These are phyloP conservation scores for Drosophila saltans DNA, from an alignment of 1,140 invertebrate genomes.

Conservation along the genomic window DNA sequence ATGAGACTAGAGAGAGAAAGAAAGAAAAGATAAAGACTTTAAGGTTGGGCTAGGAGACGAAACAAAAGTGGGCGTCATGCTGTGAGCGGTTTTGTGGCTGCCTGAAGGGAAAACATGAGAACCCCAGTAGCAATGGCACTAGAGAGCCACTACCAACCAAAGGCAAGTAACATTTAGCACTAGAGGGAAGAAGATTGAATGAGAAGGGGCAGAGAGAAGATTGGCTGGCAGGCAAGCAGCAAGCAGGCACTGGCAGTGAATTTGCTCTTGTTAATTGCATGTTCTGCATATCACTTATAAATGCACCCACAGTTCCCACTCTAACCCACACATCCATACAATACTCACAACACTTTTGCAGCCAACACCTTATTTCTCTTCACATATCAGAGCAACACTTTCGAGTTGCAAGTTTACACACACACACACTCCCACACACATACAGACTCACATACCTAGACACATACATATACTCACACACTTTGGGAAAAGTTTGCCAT, in stretches of 20 bases:
- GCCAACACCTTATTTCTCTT: slow-evolving; percentile 8
- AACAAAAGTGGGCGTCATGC: slow-evolving; percentile 50
- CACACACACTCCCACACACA: slow-evolving; percentile 6
- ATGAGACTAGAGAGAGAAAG: neutral
- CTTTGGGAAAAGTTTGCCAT: slow-evolving; percentile 78
- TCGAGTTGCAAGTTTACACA: slow-evolving; percentile 42
- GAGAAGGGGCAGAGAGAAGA: neutral
- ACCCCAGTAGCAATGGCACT: slow-evolving; percentile 5
- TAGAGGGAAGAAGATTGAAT: neutral
- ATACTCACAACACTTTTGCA: slow-evolving; percentile 1
- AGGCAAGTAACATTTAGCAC: neutral
- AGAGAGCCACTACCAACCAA: neutral
- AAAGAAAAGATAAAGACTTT: too few relatives aligned
- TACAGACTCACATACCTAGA: slow-evolving; percentile 34
- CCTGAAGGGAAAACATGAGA: slow-evolving; percentile 50
- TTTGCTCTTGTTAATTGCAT: slow-evolving; percentile 82
- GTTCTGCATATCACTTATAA: slow-evolving; percentile 82
- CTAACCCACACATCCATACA: slow-evolving; percentile 11
- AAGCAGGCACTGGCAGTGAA: slow-evolving; percentile 50
- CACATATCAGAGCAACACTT: slow-evolving; percentile 18
- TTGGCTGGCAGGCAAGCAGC: too few relatives aligned
- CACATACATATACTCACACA: slow-evolving; percentile 31
- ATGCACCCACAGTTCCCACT: slow-evolving; percentile 63
- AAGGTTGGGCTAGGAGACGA: slow-evolving; percentile 10
- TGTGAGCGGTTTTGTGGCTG: slow-evolving; percentile 50